A percentile compares a stretch with the other conserved stretches of the same genome.
Evolutionary conservation across 2,888 invertebrate species (phyloP).

Genomic region (Erpobdella octoculata): DNA sequence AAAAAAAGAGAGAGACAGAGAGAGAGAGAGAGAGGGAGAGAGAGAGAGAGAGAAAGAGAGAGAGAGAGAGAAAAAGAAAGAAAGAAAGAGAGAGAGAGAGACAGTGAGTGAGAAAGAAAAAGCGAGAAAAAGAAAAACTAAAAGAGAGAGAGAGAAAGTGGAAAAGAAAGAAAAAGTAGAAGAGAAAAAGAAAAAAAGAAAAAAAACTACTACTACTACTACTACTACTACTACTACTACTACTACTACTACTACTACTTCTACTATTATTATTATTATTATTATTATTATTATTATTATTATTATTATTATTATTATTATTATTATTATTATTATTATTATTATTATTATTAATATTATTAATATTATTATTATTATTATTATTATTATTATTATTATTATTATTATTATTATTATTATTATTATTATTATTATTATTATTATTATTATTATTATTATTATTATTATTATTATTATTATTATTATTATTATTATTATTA

Average conservation of each 20-base stretch:
- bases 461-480: not conserved
- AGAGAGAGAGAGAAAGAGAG: constrained; percentile 11
- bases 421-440: not conserved
- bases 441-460: not conserved
- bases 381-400: not conserved
- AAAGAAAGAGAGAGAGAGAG: constrained; percentile 4
- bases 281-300: not conserved
- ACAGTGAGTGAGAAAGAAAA: not conserved
- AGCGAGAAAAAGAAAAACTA: too few relatives aligned
- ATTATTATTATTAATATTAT: not conserved
- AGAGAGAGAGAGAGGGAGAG: constrained; percentile 11
- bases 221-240: too few relatives aligned
- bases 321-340: not conserved
- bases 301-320: not conserved
- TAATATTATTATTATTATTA: not conserved
- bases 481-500: too few relatives aligned
- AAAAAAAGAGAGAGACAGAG: constrained; percentile 13
- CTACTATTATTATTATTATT: not conserved
- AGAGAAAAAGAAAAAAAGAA: too few relatives aligned
- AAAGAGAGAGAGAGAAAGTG: too few relatives aligned
- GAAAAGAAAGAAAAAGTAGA: too few relatives aligned
- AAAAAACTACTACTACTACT: too few relatives aligned
- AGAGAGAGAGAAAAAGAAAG: not conserved
- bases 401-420: not conserved
- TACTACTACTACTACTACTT: too few relatives aligned